Base-by-base conservation (phyloP, 2,888 invertebrate species). In the Brachycybe producta region DNA sequence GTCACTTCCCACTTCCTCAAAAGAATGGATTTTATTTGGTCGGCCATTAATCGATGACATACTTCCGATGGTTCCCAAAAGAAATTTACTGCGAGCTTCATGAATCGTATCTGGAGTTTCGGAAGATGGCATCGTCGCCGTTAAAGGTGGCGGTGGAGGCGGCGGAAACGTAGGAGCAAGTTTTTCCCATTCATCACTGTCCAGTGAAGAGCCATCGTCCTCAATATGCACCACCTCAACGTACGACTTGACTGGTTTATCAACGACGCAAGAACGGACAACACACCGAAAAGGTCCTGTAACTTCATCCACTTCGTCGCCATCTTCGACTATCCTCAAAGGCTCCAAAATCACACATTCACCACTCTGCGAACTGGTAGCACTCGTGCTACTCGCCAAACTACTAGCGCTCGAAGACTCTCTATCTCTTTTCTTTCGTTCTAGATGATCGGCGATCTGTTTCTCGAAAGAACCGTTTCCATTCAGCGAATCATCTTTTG, bases 401-500 rank as follows among this genome's bases (percentile, higher is more conserved):
- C 49, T 41, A 17, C 30, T 30, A 11, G 30, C 27, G 15, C 27
- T 28, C 17, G 39, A 36, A 13, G 24, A 11, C 27, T 27, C 30
- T 3, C 28, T 15, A 34, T 8, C 11, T 15, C 30, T 32, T 21
- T 24, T 39, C 3, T 38, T 34, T 26, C 38, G 32, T 56, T 55
- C 8, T 57, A 57, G 19, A 58, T 56, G 36, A 56, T 56, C 2
- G 62, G 51, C 35, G 23, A 62, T 57, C 39, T 61, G 61, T 35
- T 56, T 56, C 34, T 64, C 62, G 39, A 58, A 54, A 2, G 63
- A 60, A 13, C 65, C 51, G 3, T n/a, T 17, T 8, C 7, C 8
- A 11, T 15, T 17, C 24, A 47, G 23, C 8, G 66, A 64, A 56
- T 68, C 67, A 60, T 68, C 68, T 11, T 62, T 60, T 48, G 61